Base-by-base conservation (phyloP, 2,888 invertebrate genomes). In the Polylopha cassiicola region DNA sequence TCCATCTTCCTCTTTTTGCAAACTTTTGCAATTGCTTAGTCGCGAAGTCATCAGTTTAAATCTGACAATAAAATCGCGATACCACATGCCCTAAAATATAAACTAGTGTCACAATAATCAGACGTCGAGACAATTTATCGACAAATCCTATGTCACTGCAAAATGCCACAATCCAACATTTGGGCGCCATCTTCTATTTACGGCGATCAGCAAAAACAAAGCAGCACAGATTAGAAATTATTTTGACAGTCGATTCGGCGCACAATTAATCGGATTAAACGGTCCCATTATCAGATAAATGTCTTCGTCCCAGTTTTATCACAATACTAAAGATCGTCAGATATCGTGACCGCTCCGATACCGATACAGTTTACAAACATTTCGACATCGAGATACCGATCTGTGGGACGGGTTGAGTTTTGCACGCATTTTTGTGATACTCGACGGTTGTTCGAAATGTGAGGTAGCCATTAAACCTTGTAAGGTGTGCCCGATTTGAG, bases 331-430 rank as follows among this genome's bases (percentile, higher is more conserved):
- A 48, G 48, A 53, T 51, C 48, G 51, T n/a, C n/a, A 55, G 55
- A 55, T 67, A 68, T 72, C 75, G 64, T 65, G 71, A 72, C 69
- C 58, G 48, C 37, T 57, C 57, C 50, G 67, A 46, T 62, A 73
- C 67, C 73, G 69, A 72, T 76, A 73, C 69, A 73, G 70, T 77
- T 78, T 79, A 81, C 76, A 80, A 80, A 82, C 74, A 81, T 82
- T 82, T 81, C 81, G 78, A 84, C 81, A 77, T 73, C 48, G 22
- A 50, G 81, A 81, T 79, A 76, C 53, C 54, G 49, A 80, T 78
- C 76, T 50, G 46, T 48, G 36, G 46, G 45, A 37, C 38, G 38
- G 44, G 50, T 46, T 46, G 47, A 39, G 43, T 48, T 43, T 31
- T 23, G 30, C 29, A 3, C 31, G 5, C 17, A 31, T 29, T 36